phyloP scores from a whole-genome alignment of 2,113 vertebrate genomes.

The Clupea harengus region DNA sequence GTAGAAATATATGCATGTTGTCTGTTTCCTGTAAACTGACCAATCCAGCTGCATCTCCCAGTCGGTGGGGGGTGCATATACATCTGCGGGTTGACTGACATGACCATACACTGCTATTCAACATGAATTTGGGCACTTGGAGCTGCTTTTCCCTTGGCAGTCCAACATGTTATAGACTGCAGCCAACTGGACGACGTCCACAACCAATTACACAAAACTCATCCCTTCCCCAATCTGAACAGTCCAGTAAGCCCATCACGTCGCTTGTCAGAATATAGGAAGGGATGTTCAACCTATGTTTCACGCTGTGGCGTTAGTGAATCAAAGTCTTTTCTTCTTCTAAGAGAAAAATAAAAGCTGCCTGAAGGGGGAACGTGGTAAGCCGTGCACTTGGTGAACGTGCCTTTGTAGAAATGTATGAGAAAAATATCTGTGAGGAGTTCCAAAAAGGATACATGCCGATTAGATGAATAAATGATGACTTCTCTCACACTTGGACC shows the following conservation, averaged over 20 bases:
- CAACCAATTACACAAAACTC: background rate
- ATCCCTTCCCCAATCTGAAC: background rate
- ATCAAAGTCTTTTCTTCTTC: slow-evolving; percentile 2
- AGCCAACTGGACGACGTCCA: background rate
- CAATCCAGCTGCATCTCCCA: background rate
- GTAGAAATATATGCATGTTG: background rate
- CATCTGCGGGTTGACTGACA: background rate
- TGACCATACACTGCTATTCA: background rate
- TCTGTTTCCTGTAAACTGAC: background rate
- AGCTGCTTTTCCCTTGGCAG: background rate
- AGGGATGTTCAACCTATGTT: background rate
- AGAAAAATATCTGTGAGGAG: background rate
- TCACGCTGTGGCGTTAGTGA: background rate
- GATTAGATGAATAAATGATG: background rate
- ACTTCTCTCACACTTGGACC: background rate
- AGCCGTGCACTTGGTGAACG: background rate
- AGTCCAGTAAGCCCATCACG: background rate
- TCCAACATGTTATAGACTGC: background rate
- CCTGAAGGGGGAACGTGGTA: background rate
- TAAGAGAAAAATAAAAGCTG: background rate
- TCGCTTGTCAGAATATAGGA: background rate
- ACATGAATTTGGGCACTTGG: background rate
- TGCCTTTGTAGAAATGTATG: background rate
- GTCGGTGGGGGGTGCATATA: background rate
- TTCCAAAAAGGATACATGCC: background rate